phyloP scores from a whole-genome alignment of 2,113 vertebrate species.

The Oenanthe melanoleuca region DNA sequence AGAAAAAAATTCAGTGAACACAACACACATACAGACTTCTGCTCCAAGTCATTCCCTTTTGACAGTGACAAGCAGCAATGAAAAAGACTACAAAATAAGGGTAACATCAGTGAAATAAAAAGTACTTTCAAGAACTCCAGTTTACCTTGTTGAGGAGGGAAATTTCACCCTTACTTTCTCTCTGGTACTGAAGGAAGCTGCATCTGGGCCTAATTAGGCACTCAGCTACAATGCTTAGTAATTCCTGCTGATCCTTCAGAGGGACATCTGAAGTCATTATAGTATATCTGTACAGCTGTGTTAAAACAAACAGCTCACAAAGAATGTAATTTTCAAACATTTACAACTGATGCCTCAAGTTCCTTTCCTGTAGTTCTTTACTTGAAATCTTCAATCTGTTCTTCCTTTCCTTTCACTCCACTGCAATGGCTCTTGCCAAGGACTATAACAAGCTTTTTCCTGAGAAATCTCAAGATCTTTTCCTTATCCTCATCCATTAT shows the following conservation, averaged over 20 bases:
- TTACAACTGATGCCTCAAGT: constrained; percentile 56
- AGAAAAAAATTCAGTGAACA: background rate
- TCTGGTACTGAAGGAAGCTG: background rate
- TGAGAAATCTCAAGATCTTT: constrained; percentile 9
- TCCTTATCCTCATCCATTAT: background rate
- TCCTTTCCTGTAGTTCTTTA: constrained; percentile 55
- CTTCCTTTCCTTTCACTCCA: constrained; percentile 5
- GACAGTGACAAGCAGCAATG: background rate
- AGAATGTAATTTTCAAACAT: constrained; percentile 68
- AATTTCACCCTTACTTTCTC: background rate
- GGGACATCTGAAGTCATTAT: constrained; percentile 49
- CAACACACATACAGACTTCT: background rate
- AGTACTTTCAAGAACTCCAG: background rate
- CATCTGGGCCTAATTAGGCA: constrained; percentile 2
- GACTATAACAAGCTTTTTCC: constrained; percentile 2
- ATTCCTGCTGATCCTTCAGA: constrained; percentile 26
- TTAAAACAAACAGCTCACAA: constrained; percentile 66
- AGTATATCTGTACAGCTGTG: constrained; percentile 59
- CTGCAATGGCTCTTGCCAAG: background rate
- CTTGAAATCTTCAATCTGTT: constrained; percentile 63
- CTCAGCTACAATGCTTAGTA: background rate
- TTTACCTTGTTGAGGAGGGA: background rate
- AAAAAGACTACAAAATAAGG: background rate
- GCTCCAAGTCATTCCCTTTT: background rate
- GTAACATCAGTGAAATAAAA: background rate